A percentile compares a stretch with the other conserved stretches of the same genome.
phyloP scores from a whole-genome alignment of 2,113 vertebrate species.

The Shinisaurus crocodilurus region DNA sequence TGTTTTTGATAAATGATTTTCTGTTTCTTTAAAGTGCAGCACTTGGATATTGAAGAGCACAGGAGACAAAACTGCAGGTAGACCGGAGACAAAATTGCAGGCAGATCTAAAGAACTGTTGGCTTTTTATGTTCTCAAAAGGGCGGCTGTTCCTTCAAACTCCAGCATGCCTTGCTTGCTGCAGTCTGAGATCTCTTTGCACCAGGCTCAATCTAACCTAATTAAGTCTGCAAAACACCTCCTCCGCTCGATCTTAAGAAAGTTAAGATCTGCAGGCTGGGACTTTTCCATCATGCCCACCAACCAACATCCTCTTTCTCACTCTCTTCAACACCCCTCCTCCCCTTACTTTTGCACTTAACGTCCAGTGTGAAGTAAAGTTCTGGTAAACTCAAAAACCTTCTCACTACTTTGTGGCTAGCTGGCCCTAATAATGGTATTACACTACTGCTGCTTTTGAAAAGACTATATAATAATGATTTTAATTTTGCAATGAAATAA shows the following conservation, averaged over 20 bases:
- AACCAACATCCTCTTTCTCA: too few relatives aligned
- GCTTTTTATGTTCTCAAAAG: background rate
- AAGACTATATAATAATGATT: background rate
- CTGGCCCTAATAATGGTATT: background rate
- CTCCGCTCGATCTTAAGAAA: background rate
- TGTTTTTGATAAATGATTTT: too few relatives aligned
- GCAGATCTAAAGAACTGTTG: background rate
- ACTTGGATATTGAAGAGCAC: background rate
- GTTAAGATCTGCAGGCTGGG: background rate
- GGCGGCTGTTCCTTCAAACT: background rate
- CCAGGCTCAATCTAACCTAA: background rate
- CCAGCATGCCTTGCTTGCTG: background rate
- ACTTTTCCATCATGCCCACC: background rate
- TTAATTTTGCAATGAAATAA: background rate
- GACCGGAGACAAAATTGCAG: background rate
- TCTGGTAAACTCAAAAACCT: too few relatives aligned
- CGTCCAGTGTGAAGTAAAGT: background rate
- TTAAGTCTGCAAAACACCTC: background rate
- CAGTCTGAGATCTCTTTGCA: background rate
- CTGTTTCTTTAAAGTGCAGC: background rate
- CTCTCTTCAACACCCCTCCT: too few relatives aligned
- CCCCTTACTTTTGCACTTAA: background rate
- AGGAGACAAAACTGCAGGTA: background rate
- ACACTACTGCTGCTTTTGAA: background rate
- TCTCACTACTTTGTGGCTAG: background rate